A percentile compares a stretch with the other conserved stretches of the same genome.
Conservation (phyloP, 2,888 invertebrate species). For the Eupithecia pulchellata region DNA sequence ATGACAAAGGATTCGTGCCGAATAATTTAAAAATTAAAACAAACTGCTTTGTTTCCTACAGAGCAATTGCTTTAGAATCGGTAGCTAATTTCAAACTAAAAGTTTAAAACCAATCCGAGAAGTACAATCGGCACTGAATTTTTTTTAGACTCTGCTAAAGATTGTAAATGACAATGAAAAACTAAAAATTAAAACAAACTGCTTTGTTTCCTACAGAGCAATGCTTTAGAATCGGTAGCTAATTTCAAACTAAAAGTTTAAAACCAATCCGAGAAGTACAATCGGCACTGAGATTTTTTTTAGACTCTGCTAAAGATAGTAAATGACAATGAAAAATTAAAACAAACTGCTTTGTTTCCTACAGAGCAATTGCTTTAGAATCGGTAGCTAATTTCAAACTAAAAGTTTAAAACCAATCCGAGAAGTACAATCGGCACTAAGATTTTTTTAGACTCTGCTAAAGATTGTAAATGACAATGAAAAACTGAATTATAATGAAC, state of each 20-base stretch:
- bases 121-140: not conserved
- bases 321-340: not conserved
- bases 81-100: not conserved
- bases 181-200: not conserved
- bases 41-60: not conserved
- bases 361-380: not conserved
- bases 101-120: not conserved
- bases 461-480: not conserved
- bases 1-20: slow-evolving; percentile 19
- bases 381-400: not conserved
- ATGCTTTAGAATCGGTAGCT: not conserved
- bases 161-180: not conserved
- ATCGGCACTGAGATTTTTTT: not conserved
- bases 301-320: not conserved
- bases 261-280: not conserved
- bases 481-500: no score
- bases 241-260: not conserved
- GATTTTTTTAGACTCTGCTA: not conserved
- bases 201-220: not conserved
- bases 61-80: not conserved
- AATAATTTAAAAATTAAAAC: slow-evolving; percentile 1
- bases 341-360: not conserved
- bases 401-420: not conserved
- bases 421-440: not conserved
- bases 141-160: not conserved